A percentile compares a stretch with the other conserved stretches of the same genome.
Conservation (phyloP, 2,888 invertebrate genomes). For the Apotomis capreana region DNA sequence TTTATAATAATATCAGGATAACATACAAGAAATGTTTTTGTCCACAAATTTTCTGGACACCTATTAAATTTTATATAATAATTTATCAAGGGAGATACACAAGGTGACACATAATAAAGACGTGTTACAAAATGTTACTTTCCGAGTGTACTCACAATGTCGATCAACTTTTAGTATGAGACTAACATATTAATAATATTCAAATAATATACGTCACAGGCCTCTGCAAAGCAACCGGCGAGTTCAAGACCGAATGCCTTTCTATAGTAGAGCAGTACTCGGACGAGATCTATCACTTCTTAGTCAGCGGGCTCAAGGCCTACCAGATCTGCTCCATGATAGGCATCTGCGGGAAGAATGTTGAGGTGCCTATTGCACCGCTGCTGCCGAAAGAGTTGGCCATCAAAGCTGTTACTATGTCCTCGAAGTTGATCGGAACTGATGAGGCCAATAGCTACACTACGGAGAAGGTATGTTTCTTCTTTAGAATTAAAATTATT, state of each 20-base stretch:
- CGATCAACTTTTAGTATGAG: too few species aligned
- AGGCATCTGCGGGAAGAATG: conserved; percentile 84
- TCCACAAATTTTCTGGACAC: too few species aligned
- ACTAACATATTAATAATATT: too few species aligned
- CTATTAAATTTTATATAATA: too few species aligned
- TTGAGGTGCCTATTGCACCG: conserved; percentile 82
- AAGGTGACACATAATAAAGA: too few species aligned
- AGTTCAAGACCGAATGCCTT: conserved; percentile 89
- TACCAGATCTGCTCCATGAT: conserved; percentile 87
- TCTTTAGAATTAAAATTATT: too few species aligned
- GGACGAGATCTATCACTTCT: conserved; percentile 86
- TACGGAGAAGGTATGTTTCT: conserved; percentile 52
- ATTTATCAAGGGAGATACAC: too few species aligned
- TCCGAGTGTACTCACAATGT: too few species aligned
- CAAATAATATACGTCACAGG: conserved; percentile 62
- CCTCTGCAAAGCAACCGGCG: conserved; percentile 90
- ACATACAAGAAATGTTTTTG: too few species aligned
- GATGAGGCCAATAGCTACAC: conserved; percentile 69
- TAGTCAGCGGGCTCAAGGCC: conserved; percentile 87
- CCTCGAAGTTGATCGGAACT: conserved; percentile 61
- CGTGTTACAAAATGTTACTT: too few species aligned
- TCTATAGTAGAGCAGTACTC: conserved; percentile 92
- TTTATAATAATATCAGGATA: too few species aligned
- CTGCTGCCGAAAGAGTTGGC: conserved; percentile 81
- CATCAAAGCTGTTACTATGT: conserved; percentile 55